Evolutionary conservation across 2,888 invertebrate species (phyloP), one percentile per base, ranked within the genome.

Genomic region (Melikaiella ostensackeni): DNA sequence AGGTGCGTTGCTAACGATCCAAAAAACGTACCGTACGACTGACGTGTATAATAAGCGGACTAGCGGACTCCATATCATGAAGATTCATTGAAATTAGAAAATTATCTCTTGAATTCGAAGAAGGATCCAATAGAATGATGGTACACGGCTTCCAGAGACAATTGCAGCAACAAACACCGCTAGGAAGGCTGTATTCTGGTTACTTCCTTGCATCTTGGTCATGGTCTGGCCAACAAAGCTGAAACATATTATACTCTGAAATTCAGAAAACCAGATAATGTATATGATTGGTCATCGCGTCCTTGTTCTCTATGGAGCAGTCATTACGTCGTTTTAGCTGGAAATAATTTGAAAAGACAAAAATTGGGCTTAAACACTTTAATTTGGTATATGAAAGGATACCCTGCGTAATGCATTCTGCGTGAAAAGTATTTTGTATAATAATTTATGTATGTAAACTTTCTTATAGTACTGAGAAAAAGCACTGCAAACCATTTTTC

Each of bases 51-150:
- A 80, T 85, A 80, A 85, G 84, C 81, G 86, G 87, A 88, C 89
- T 90, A 85, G 84, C 81, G 86, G 87, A 88, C 89, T 90, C 89
- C 90, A 90, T 90, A 90, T 90, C 89, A 89, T 81, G 81, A 83
- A 83, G 85, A 85, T 85, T 86, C 83, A 86, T 86, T 88, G 86
- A 87, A 87, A 87, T 86, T 87, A 88, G 87, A 83, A 84, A 89
- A 87, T 88, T 89, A 91, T 90, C 90, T 90, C 90, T 87, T 86
- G 82, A 77, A 21, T 42, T 42, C 6, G 5, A 42, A 24, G 27
- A 42, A 24, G 16, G 7, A 27, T 21, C 8, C 55, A 21, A 42
- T 8, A 21, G 55, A 21, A 21, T n/a, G 9, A 55, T 8, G 50
- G n/a, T 55, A 0, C n/a, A 21, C n/a, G 9, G 21, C 21, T n/a